Base-by-base conservation (phyloP, 2,113 vertebrate genomes). In the Pyrgilauda ruficollis region DNA sequence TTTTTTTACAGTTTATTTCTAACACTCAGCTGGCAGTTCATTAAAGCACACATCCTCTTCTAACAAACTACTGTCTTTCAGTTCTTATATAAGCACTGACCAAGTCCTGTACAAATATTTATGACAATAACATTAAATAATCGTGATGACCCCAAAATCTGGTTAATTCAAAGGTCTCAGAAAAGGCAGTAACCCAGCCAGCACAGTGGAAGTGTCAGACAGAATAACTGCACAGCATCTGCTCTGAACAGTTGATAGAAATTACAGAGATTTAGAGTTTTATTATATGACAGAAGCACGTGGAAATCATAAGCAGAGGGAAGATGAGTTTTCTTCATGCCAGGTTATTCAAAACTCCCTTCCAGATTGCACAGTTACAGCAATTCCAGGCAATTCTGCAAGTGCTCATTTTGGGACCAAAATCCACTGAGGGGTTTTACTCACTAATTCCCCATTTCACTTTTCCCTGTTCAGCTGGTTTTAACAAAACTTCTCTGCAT, bases 41-140 rank as follows among this genome's bases (percentile, higher is more conserved):
- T 96, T 94, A 92, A 89, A 97, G 83, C 62, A 94, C 81, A 94
- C 72, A 92, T 84, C 80, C 77, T 96, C 86, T 95, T 81, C 39
- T 84, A 93, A 93, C 78, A 93, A 95, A 95, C 39, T 66, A 94
- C 77, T 90, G 83, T 72, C 86, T 90, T 85, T 84, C 85, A 75
- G 63, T 37, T 68, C 89, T 94, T 97, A 59, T 35, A 44, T 94
- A 94, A 97, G 80, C 95, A 95, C 52, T 70, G 91, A 84, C 87
- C 88, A 84, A 94, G 70, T 58, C 87, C 68, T 84, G 58, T 59
- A 56, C 94, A 96, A 94, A 95, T 93, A 96, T 94, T 97, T 97
- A 94, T 74, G 93, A 78, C 69, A 94, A 92, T 87, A 96, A 96
- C 84, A 70, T 93, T 95, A 90, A 96, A 95, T 93, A 96, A 92